Evolutionary conservation across 2,888 invertebrate genomes (phyloP).

Genomic region (Leptopilina myrica): DNA sequence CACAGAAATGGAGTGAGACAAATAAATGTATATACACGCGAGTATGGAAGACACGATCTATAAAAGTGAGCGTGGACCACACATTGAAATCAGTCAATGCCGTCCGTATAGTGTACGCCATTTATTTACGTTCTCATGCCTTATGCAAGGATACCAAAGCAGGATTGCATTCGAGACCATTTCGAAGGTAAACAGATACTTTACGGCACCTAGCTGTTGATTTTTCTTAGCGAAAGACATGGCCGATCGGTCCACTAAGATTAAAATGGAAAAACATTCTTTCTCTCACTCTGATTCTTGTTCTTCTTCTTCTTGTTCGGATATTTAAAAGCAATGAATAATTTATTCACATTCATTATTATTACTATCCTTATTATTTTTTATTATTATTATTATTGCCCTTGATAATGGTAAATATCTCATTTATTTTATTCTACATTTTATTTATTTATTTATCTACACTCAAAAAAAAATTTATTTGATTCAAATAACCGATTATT

Average conservation of each 20-base stretch:
- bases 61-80: constrained; percentile 45
- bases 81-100: constrained; percentile 40
- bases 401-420: no score
- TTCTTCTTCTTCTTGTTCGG: no score
- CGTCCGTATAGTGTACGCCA: constrained; percentile 45
- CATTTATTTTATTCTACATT: no score
- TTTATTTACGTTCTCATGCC: constrained; percentile 56
- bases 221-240: constrained; percentile 29
- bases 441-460: no score
- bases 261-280: neutral
- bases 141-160: constrained; percentile 52
- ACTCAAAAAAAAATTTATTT: no score
- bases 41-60: constrained; percentile 34
- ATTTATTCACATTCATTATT: no score
- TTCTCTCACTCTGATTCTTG: neutral
- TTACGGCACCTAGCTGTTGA: constrained; percentile 17
- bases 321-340: no score
- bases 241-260: constrained; percentile 31
- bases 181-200: constrained; percentile 38
- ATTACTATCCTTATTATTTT: no score
- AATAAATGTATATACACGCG: constrained; percentile 5
- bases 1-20: neutral
- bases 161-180: constrained; percentile 36
- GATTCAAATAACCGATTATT: no score
- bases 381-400: no score